A percentile compares a stretch with the other conserved stretches of the same genome.
These are phyloP conservation scores for Muraenolepis orangiensis DNA, from an alignment of 2,797 vertebrate species.

Conservation along the genomic window DNA sequence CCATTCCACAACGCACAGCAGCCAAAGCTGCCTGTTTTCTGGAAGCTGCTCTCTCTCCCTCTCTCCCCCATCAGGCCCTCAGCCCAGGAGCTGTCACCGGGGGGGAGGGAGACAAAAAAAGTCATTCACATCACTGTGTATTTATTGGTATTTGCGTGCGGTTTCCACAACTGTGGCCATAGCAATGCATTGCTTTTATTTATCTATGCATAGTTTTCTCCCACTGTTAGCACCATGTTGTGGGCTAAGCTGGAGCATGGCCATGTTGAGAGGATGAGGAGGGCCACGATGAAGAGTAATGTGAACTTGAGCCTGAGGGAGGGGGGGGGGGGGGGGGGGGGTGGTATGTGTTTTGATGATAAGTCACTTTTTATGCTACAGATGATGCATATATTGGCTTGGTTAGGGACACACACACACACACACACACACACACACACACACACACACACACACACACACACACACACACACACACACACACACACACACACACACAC, in stretches of 20 bases:
- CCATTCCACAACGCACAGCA: constrained; percentile 25
- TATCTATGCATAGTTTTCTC: not conserved
- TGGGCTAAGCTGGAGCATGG: not conserved
- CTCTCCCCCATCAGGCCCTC: not conserved
- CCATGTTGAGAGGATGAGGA: not conserved
- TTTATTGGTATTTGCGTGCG: not conserved
- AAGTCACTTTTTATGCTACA: too few relatives aligned
- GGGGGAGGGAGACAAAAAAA: constrained; percentile 14
- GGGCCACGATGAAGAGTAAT: not conserved
- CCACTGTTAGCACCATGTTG: not conserved
- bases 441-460: too few relatives aligned
- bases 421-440: not conserved
- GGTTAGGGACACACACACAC: too few relatives aligned
- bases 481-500: too few relatives aligned
- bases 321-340: not conserved
- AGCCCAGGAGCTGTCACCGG: constrained; percentile 1
- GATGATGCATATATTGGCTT: too few relatives aligned
- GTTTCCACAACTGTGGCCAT: not conserved
- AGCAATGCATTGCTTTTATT: not conserved
- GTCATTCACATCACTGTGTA: not conserved
- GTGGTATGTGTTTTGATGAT: not conserved
- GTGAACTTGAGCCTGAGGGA: not conserved
- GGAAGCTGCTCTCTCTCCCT: constrained; percentile 29
- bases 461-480: too few relatives aligned
- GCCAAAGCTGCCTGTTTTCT: constrained; percentile 33